Evolutionary conservation across 2,888 invertebrate genomes (phyloP), one percentile per base, ranked within the genome.

Genomic region (Theristus sp.): DNA sequence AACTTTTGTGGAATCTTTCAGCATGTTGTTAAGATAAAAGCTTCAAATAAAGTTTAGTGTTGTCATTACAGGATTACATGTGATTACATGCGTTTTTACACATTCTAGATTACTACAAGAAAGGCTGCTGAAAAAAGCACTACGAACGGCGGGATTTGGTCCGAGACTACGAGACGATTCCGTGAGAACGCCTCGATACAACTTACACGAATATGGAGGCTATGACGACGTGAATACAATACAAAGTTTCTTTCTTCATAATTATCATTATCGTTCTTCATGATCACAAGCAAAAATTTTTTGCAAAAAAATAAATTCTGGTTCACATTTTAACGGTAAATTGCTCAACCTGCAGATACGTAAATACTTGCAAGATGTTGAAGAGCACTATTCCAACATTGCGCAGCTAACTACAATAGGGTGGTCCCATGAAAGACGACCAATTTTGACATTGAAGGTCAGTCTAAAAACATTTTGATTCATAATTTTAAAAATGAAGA

Each of bases 391-490:
- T 56, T 67, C 71, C 1, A 62, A 65, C 56, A 62, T 70, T 57
- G 67, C 69, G 24, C 67, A 68, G 57, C 65, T 69, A 55, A 68
- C 69, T 27, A 66, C 67, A n/a, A 67, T 71, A 52, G 71, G 71
- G 52, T 67, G 65, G 53, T 67, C 68, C 1, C 71, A 69, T 46
- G 71, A 71, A 60, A 69, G 69, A 29, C 61, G 71, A 27, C 62
- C 66, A n/a, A 71, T 71, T n/a, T 6, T 20, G 6, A 52, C 52
- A 13, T 20, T 52, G 24, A 52, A 52, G 24, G 25, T 52, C 24
- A 24, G 52, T n/a, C n/a, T n/a, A n/a, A n/a, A n/a, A n/a, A n/a
- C n/a, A n/a, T n/a, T n/a, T n/a, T n/a, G n/a, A n/a, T n/a, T n/a
- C n/a, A n/a, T n/a, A n/a, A n/a, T n/a, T n/a, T n/a, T n/a, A n/a